These are phyloP conservation scores for Rhinolophus ferrumequinum DNA, from an alignment of 2,113 vertebrate species.

Conservation along the genomic window DNA sequence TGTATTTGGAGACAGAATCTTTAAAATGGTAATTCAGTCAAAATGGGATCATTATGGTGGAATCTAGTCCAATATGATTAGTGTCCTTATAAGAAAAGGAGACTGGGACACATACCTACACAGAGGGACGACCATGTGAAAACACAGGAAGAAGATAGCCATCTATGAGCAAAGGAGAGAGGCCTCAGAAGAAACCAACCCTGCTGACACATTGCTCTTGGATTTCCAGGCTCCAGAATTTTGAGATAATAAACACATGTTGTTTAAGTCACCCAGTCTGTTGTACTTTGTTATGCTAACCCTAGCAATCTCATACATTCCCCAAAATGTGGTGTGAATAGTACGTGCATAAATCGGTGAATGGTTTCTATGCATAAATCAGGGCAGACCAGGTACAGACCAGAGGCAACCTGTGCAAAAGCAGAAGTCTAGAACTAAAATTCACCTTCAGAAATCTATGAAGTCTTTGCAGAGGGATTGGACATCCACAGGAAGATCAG, in stretches of 20 bases:
- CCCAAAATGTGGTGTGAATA: background rate
- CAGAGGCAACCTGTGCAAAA: background rate
- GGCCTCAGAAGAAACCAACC: background rate
- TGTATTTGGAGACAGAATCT: background rate
- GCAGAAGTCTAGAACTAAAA: background rate
- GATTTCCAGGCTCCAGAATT: background rate
- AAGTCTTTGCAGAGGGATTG: background rate
- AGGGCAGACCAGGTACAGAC: background rate
- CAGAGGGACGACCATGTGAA: background rate
- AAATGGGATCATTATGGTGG: background rate
- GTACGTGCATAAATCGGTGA: background rate
- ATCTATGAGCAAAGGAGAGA: background rate
- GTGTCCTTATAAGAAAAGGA: background rate
- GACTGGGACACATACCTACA: background rate
- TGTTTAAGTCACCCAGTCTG: background rate
- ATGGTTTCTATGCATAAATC: background rate
- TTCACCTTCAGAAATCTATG: background rate
- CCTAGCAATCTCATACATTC: background rate
- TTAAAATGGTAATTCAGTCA: background rate
- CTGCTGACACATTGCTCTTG: background rate
- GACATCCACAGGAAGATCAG: background rate
- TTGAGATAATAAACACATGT: background rate
- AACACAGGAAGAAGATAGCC: too few species aligned
- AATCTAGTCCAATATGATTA: background rate
- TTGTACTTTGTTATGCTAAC: background rate